Evolutionary conservation across 23 tunicate genomes (phyloP), one percentile per base, ranked within the genome.

Genomic region (Clavelina lepadiformis): DNA sequence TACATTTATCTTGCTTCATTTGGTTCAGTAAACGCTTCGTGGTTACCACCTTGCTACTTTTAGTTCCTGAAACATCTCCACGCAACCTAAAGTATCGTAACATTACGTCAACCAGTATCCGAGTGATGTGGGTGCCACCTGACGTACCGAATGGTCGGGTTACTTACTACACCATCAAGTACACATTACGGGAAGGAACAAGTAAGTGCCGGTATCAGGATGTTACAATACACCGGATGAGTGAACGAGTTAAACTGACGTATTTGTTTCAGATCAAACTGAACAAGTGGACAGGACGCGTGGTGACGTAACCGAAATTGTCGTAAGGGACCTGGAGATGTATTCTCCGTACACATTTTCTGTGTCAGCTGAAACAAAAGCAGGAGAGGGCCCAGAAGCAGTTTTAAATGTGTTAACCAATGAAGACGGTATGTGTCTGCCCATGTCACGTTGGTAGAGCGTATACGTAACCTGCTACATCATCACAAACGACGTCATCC

Each of bases 391-490:
- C 7, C 78, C 78, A 27, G 45, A 15, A 37, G 61, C 61, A 3
- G 15, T 15, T 13, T 35, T 80, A 13, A 18, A 18, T 4, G 78
- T 80, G 32, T 36, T 2, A 65, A 80, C 87, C 2, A 78, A 71
- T 52, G 87, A 80, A 71, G 78, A 80, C 33, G 77, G 87, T 80
- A 51, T 27, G 38, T n/a, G n/a, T n/a, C n/a, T n/a, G n/a, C n/a
- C n/a, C n/a, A n/a, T n/a, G n/a, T n/a, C n/a, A n/a, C n/a, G n/a
- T n/a, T n/a, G n/a, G n/a, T n/a, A n/a, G n/a, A n/a, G n/a, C n/a
- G n/a, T n/a, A n/a, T n/a, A n/a, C n/a, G n/a, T n/a, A n/a, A n/a
- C n/a, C n/a, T n/a, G n/a, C n/a, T n/a, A n/a, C n/a, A n/a, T n/a
- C n/a, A n/a, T n/a, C n/a, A n/a, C n/a, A n/a, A n/a, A n/a, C n/a